These are phyloP conservation scores for Tetranychus piercei DNA, from an alignment of 2,888 invertebrate genomes.

Conservation along the genomic window DNA sequence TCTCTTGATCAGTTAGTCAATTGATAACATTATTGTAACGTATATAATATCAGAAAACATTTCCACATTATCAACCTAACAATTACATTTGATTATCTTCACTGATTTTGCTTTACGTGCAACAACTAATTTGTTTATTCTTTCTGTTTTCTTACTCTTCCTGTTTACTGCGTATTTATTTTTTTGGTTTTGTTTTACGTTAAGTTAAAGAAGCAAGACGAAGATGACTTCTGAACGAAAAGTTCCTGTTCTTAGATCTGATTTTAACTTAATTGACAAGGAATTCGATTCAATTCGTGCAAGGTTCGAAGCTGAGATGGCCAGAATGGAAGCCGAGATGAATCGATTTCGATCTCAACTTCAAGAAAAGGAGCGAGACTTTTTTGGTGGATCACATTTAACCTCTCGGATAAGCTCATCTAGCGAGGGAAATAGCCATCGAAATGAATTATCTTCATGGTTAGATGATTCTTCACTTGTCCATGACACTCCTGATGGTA, in stretches of 20 bases:
- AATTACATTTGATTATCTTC: background rate
- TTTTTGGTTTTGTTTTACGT: background rate
- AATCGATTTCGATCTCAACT: constrained; percentile 75
- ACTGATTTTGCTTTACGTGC: background rate
- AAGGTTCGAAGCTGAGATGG: constrained; percentile 87
- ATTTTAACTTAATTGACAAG: constrained; percentile 84
- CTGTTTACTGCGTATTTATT: background rate
- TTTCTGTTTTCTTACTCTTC: too few relatives aligned
- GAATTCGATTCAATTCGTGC: constrained; percentile 91
- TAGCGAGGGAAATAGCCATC: background rate
- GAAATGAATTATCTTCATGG: constrained; percentile 48
- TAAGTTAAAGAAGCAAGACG: background rate
- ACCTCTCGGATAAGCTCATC: background rate
- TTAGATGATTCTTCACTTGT: constrained; percentile 74
- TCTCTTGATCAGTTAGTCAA: background rate
- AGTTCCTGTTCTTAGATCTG: constrained; percentile 67
- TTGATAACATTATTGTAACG: background rate
- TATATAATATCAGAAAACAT: too few relatives aligned
- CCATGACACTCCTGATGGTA: constrained; percentile 81
- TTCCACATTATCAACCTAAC: too few relatives aligned
- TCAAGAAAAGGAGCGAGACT: constrained; percentile 75
- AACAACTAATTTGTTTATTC: too few relatives aligned
- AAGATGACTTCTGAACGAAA: constrained; percentile 26
- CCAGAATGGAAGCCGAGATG: constrained; percentile 97
- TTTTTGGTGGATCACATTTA: constrained; percentile 39